A percentile compares a stretch with the other conserved stretches of the same genome.
Conservation (phyloP, 2,797 vertebrate genomes). For the Sciurus vulgaris region DNA sequence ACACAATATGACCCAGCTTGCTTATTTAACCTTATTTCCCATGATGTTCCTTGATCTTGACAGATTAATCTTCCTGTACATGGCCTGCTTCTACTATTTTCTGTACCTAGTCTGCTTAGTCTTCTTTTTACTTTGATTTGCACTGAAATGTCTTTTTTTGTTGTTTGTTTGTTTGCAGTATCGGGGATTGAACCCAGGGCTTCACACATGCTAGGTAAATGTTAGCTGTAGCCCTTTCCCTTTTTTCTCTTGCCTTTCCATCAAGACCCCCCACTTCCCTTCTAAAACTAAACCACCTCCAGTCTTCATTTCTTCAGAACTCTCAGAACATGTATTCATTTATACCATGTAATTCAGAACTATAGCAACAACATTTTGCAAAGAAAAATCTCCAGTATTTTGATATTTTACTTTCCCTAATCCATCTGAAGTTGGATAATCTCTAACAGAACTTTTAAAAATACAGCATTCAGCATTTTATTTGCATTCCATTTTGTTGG, state of each 20-base stretch:
- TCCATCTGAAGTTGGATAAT: slow-evolving; percentile 15
- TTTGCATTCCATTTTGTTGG: slow-evolving; percentile 43
- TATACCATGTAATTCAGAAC: slow-evolving; percentile 19
- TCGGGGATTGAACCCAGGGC: not conserved
- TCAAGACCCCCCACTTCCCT: not conserved
- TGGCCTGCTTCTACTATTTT: not conserved
- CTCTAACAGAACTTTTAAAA: slow-evolving; percentile 17
- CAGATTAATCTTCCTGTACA: not conserved
- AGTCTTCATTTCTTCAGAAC: slow-evolving; percentile 42
- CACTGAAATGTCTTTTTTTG: slow-evolving; percentile 28
- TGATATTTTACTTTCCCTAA: slow-evolving; percentile 1
- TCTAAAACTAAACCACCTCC: not conserved
- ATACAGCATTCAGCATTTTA: not conserved
- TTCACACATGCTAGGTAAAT: not conserved
- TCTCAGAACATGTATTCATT: not conserved
- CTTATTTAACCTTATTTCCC: slow-evolving; percentile 20
- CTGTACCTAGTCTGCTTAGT: not conserved
- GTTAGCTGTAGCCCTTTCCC: not conserved
- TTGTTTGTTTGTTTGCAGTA: not conserved
- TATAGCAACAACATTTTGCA: slow-evolving; percentile 7
- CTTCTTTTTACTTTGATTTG: slow-evolving; percentile 34
- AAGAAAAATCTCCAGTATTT: slow-evolving; percentile 34
- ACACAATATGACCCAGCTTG: not conserved
- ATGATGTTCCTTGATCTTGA: not conserved
- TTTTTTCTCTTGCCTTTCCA: slow-evolving; percentile 1